A percentile compares a stretch with the other conserved stretches of the same genome.
These are phyloP conservation scores for Clytia hemisphaerica DNA, from an alignment of 30 jellyfish, hydroid and myxozoan genomes.

Conservation along the genomic window DNA sequence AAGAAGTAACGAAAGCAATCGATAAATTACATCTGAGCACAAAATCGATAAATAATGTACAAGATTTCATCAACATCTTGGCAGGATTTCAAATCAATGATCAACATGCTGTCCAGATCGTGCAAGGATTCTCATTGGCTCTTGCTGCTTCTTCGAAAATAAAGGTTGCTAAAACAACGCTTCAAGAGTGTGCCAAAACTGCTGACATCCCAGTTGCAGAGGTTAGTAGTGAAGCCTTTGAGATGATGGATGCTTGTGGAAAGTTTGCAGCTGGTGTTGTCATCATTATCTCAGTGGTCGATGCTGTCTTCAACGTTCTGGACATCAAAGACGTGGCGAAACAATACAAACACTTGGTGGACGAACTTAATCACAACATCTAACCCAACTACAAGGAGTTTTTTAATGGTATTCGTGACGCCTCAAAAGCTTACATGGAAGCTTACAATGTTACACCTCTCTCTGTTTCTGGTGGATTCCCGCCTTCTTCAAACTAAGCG, in stretches of 20 bases:
- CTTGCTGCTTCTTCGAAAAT: neutral
- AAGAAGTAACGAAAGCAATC: too few relatives aligned
- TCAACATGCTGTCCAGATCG: too few relatives aligned
- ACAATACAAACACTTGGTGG: neutral
- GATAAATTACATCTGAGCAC: too few relatives aligned
- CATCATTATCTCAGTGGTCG: neutral
- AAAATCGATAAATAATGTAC: too few relatives aligned
- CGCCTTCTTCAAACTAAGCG: too few relatives aligned
- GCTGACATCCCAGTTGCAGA: neutral
- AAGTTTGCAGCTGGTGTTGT: neutral
- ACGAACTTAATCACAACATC: neutral
- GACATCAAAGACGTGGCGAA: neutral
- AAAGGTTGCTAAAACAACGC: neutral
- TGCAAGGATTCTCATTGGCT: neutral
- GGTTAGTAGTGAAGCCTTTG: neutral
- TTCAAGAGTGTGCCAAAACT: neutral
- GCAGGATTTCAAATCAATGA: too few relatives aligned
- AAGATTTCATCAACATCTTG: too few relatives aligned
- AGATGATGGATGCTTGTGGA: neutral
- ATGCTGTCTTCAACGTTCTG: neutral
- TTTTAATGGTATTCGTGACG: neutral
- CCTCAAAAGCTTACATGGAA: neutral
- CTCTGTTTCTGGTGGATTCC: too few relatives aligned
- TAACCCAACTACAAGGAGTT: neutral
- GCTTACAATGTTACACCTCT: too few relatives aligned